Evolutionary conservation across 2,888 invertebrate genomes (phyloP).

Genomic region (Zhengitettix transpicula): DNA sequence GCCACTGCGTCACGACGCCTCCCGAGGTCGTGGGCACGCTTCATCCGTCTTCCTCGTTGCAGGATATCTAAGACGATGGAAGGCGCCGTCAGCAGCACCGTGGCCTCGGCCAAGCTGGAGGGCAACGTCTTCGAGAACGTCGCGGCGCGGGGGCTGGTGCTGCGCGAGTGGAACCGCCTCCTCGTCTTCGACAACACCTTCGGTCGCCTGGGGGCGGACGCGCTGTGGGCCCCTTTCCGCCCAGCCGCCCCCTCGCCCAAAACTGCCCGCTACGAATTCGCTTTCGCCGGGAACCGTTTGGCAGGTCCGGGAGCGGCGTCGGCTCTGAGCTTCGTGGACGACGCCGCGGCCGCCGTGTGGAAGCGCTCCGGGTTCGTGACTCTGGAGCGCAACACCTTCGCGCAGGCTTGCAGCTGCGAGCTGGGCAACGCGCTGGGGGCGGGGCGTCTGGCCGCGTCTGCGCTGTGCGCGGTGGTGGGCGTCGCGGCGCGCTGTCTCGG

Average conservation of each 20-base stretch:
- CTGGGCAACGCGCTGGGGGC: neutral
- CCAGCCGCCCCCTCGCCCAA: constrained; percentile 8
- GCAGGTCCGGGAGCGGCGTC: no score
- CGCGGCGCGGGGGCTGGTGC: constrained; percentile 37
- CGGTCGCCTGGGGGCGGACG: constrained; percentile 34
- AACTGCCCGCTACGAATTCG: no score
- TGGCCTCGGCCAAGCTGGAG: constrained; percentile 39
- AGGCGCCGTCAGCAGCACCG: constrained; percentile 46
- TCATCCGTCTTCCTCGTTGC: constrained; percentile 21
- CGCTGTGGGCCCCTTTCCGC: constrained; percentile 24
- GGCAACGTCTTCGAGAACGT: constrained; percentile 44
- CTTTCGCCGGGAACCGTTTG: no score
- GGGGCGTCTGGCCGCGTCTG: neutral
- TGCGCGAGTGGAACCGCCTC: constrained; percentile 49
- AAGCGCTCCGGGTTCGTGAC: no score
- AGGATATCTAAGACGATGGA: constrained; percentile 43
- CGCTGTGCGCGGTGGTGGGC: neutral
- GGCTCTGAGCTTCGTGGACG: no score
- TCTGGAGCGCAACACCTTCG: no score
- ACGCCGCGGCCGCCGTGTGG: no score
- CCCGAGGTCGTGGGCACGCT: neutral
- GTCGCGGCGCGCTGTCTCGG: neutral
- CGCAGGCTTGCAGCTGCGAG: no score
- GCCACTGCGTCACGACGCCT: neutral
- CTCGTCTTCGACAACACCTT: constrained; percentile 48